Conservation (phyloP, 1,140 invertebrate genomes). For the Pectinophora gossypiella region DNA sequence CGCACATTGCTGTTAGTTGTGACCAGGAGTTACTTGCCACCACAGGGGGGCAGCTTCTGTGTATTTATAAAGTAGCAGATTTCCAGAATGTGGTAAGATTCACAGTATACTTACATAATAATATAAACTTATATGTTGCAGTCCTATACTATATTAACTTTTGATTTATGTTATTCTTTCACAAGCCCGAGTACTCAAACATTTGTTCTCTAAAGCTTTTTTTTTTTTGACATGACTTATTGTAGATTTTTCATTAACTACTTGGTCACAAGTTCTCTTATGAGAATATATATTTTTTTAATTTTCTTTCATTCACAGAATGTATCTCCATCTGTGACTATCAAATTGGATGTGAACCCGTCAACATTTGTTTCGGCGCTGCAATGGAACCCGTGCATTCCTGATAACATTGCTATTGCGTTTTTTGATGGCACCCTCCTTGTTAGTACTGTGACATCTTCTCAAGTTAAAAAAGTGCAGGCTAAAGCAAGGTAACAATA, state of each 20-base stretch:
- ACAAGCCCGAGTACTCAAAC: too few relatives aligned
- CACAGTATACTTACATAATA: too few relatives aligned
- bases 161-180: too few relatives aligned
- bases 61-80: slow-evolving; percentile 42
- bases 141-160: too few relatives aligned
- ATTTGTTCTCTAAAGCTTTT: too few relatives aligned
- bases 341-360: slow-evolving; percentile 42
- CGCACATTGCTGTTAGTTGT: slow-evolving; percentile 50
- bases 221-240: too few relatives aligned
- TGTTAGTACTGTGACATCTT: slow-evolving; percentile 36
- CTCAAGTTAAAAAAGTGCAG: slow-evolving; percentile 52
- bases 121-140: too few relatives aligned
- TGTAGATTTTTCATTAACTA: too few relatives aligned
- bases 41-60: slow-evolving; percentile 38
- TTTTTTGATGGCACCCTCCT: slow-evolving; percentile 56
- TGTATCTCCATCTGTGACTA: slow-evolving; percentile 33
- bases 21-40: slow-evolving; percentile 50
- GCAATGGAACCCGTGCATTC: slow-evolving; percentile 65
- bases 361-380: slow-evolving; percentile 53
- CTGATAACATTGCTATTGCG: slow-evolving; percentile 52
- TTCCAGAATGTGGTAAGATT: slow-evolving; percentile 47
- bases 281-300: background rate
- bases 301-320: slow-evolving; percentile 37
- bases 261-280: too few relatives aligned
- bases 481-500: slow-evolving; percentile 59